A percentile compares a stretch with the other conserved stretches of the same genome.
phyloP scores from a whole-genome alignment of 2,797 vertebrate genomes.

The Sebastes nivosus region DNA sequence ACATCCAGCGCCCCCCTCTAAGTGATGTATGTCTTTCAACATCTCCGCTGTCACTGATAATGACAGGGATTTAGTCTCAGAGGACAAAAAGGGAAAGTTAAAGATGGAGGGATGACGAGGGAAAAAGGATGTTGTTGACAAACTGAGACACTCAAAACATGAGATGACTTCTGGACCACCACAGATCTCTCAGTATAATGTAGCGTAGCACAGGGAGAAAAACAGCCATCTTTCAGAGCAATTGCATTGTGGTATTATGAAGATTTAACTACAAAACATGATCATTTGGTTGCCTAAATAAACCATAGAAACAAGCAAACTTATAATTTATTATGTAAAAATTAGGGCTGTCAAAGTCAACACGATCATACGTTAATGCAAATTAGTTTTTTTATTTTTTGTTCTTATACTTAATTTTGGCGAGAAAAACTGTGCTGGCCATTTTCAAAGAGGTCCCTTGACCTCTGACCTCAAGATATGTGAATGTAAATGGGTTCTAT shows the following conservation, averaged over 20 bases:
- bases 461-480: too few relatives aligned
- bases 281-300: not conserved
- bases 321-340: not conserved
- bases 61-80: slow-evolving; percentile 57
- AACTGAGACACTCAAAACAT: slow-evolving; percentile 43
- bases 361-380: too few relatives aligned
- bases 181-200: slow-evolving; percentile 5
- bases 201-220: not conserved
- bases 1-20: slow-evolving; percentile 40
- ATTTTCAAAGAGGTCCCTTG: too few relatives aligned
- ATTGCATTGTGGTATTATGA: not conserved
- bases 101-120: slow-evolving; percentile 30
- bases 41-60: slow-evolving; percentile 47
- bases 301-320: not conserved
- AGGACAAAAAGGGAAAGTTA: slow-evolving; percentile 60
- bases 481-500: too few relatives aligned
- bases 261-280: not conserved
- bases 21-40: slow-evolving; percentile 63
- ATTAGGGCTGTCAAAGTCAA: not conserved
- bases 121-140: slow-evolving; percentile 56
- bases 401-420: too few relatives aligned
- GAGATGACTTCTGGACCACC: slow-evolving; percentile 19
- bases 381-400: too few relatives aligned
- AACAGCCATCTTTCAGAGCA: not conserved
- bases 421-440: too few relatives aligned